These are phyloP conservation scores for Epinotia bilunana DNA, from an alignment of 2,888 invertebrate genomes.

Conservation along the genomic window DNA sequence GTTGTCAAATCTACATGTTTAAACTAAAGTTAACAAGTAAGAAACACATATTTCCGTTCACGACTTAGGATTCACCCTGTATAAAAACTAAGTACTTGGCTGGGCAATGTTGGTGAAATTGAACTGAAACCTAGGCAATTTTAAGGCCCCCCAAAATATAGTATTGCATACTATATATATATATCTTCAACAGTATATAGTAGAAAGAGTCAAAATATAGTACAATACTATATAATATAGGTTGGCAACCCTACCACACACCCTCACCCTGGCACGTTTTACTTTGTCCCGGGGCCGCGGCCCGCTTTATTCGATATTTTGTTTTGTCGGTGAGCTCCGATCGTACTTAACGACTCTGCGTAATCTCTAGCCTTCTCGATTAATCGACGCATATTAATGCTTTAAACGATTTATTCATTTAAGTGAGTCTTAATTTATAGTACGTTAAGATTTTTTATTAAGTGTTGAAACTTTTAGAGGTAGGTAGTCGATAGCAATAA, in stretches of 20 bases:
- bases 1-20: no score
- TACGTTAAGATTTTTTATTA: conserved; percentile 68
- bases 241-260: conserved; percentile 48
- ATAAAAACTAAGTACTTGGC: no score
- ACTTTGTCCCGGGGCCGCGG: conserved; percentile 48
- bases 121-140: no score
- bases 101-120: no score
- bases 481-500: conserved; percentile 72
- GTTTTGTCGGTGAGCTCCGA: conserved; percentile 48
- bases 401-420: conserved; percentile 49
- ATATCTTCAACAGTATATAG: no score
- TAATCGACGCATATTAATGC: conserved; percentile 52
- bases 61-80: no score
- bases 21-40: no score
- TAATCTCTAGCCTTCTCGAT: conserved; percentile 56
- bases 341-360: conserved; percentile 68
- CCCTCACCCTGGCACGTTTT: conserved; percentile 50
- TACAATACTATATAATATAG: no score
- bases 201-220: no score
- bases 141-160: no score
- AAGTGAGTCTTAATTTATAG: conserved; percentile 62
- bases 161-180: no score
- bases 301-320: conserved; percentile 47
- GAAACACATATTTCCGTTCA: no score
- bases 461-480: conserved; percentile 73